Evolutionary conservation across 2,888 invertebrate species (phyloP), one percentile per base, ranked within the genome.

Genomic region (Noctua comes): DNA sequence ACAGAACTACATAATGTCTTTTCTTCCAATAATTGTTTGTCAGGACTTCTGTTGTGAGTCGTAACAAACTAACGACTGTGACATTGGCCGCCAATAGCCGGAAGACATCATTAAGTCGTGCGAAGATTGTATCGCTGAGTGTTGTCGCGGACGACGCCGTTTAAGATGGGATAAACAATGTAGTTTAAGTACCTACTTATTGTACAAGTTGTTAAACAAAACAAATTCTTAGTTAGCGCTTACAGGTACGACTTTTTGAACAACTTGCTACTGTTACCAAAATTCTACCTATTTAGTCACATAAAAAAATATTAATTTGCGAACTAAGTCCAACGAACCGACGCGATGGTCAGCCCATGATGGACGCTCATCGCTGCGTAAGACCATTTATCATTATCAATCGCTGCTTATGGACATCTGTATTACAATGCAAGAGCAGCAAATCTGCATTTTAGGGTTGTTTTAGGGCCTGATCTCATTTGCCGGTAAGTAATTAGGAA

Each of bases 81-180:
- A 70, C 72, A 62, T 64, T 85, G 24, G 36, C 31, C 36, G 27
- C 10, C 83, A 78, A 79, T 72, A 72, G 65, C 80, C 87, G 85
- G 85, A 85, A 84, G 83, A 59, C 43, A 76, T 66, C 66, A 86
- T 85, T 74, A 86, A 46, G 65, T 68, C 40, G 68, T 36, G 69
- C 48, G 54, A 51, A 62, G 76, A 86, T 84, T 78, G 59, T 73
- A 77, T 79, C 84, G 18, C 65, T 24, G 18, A 36, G 46, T 43
- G 46, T 82, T 74, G 16, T 59, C n/a, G 24, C 62, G 16, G 7
- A 59, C 69, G 54, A 43, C 24, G 21, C 5, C 66, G 72, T 48
- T 82, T 74, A 82, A 72, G 43, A 66, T 70, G 24, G 27, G 5
- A 62, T 57, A 62, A 73, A 78, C 57, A 73, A 75, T 72, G 65